Percentiles rank a stretch among this genome's conserved stretches.
Conservation (phyloP, 2,797 vertebrate genomes). For the Acomys russatus region DNA sequence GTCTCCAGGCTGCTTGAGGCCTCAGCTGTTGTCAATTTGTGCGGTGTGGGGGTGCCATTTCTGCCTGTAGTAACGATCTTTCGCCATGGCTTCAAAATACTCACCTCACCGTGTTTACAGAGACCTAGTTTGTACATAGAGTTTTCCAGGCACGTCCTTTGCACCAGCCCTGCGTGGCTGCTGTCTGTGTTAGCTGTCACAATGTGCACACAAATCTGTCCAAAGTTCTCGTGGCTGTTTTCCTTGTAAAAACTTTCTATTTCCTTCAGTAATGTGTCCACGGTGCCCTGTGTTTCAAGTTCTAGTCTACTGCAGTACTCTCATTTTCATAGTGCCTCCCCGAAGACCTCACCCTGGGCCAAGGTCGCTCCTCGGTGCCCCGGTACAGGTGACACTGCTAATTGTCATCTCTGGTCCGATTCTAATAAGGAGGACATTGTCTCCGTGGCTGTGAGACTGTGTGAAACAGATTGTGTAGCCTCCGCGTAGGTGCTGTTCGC, state of each 20-base stretch:
- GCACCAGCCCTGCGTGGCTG: constrained; percentile 95
- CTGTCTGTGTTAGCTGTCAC: constrained; percentile 93
- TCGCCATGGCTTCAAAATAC: constrained; percentile 95
- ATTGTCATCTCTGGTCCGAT: constrained; percentile 83
- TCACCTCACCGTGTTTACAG: constrained; percentile 99
- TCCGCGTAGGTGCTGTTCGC: constrained; percentile 88
- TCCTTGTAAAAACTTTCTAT: constrained; percentile 95
- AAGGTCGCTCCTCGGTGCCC: constrained; percentile 73
- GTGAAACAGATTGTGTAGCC: constrained; percentile 81
- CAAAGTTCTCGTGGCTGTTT: constrained; percentile 93
- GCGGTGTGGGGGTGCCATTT: constrained; percentile 96
- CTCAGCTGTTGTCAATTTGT: constrained; percentile 94
- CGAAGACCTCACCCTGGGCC: constrained; percentile 71
- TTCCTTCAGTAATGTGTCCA: constrained; percentile 87
- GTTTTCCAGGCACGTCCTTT: constrained; percentile 97
- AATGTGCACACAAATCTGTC: constrained; percentile 94
- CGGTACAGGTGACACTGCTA: constrained; percentile 85
- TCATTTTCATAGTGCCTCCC: constrained; percentile 81
- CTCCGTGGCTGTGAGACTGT: constrained; percentile 70
- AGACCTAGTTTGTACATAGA: constrained; percentile 98
- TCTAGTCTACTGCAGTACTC: constrained; percentile 68
- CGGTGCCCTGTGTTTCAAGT: constrained; percentile 67
- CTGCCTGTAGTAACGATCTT: constrained; percentile 97
- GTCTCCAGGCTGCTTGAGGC: constrained; percentile 93
- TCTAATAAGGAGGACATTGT: constrained; percentile 82